Percentiles rank a stretch among this genome's conserved stretches.
These are phyloP conservation scores for Ecdyonurus torrentis DNA, from an alignment of 2,888 invertebrate genomes.

Conservation along the genomic window DNA sequence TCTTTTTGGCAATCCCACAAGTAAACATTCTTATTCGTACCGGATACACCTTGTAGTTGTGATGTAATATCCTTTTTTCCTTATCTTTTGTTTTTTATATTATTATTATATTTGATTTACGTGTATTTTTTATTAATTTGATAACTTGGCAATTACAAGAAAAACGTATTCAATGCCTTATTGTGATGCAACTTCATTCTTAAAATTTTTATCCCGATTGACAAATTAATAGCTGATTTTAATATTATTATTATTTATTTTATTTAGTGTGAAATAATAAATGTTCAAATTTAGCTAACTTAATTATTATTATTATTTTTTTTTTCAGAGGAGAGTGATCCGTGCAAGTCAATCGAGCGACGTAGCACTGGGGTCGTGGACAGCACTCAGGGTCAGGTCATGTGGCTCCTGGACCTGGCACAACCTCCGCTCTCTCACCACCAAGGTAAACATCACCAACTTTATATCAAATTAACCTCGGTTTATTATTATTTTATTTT, in stretches of 20 bases:
- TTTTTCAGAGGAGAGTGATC: slow-evolving; percentile 11
- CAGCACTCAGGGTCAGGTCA: background rate
- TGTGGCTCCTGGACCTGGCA: slow-evolving; percentile 6
- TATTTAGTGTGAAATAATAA: too few relatives aligned
- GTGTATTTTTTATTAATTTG: too few relatives aligned
- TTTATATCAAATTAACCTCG: background rate
- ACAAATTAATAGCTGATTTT: too few relatives aligned
- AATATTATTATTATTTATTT: too few relatives aligned
- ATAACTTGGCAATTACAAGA: too few relatives aligned
- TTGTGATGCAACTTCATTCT: too few relatives aligned
- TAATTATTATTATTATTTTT: too few relatives aligned
- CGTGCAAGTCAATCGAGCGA: slow-evolving; percentile 11
- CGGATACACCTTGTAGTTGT: background rate
- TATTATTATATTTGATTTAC: background rate
- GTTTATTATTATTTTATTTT: background rate
- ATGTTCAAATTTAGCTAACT: too few relatives aligned
- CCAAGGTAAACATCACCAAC: background rate
- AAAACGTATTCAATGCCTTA: too few relatives aligned
- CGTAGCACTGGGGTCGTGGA: slow-evolving; percentile 5
- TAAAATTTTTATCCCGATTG: too few relatives aligned
- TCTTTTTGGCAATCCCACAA: background rate
- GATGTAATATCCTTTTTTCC: background rate
- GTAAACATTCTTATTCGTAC: background rate
- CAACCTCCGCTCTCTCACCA: slow-evolving; percentile 5
- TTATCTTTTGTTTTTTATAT: background rate